Conservation (phyloP, 2,113 vertebrate species). For the Typhlomys cinereus region DNA sequence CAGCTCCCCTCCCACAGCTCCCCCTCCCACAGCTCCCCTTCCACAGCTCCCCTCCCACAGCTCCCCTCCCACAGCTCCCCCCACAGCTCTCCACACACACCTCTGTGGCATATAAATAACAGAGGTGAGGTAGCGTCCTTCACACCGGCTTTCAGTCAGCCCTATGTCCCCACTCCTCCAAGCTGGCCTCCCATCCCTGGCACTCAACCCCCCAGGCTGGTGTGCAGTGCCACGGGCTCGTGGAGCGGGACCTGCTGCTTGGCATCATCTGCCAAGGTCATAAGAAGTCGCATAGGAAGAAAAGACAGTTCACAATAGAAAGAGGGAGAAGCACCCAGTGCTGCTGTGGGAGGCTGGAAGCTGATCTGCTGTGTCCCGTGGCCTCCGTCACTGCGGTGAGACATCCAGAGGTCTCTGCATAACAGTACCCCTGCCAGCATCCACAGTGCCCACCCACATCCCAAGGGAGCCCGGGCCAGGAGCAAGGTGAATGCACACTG, state of each 20-base stretch:
- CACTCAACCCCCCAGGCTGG: conserved; percentile 12
- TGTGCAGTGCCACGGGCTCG: conserved; percentile 3
- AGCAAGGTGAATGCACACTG: not conserved
- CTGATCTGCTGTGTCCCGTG: conserved; percentile 37
- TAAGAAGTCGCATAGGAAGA: not conserved
- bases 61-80: too few species aligned
- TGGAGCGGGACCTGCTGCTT: conserved; percentile 59
- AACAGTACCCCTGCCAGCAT: not conserved
- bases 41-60: too few species aligned
- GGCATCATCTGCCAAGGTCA: conserved; percentile 63
- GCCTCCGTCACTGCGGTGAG: conserved; percentile 57
- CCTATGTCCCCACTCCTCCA: conserved; percentile 17
- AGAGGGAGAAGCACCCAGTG: conserved; percentile 32
- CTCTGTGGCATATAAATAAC: not conserved
- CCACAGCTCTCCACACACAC: too few species aligned
- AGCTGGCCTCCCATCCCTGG: not conserved
- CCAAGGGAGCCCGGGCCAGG: not conserved
- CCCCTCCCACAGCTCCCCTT: too few species aligned
- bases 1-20: too few species aligned
- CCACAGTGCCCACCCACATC: not conserved
- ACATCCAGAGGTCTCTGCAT: not conserved
- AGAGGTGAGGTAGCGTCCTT: not conserved
- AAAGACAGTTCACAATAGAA: conserved; percentile 53
- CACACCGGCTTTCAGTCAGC: conserved; percentile 8
- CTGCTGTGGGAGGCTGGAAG: conserved; percentile 3